phyloP scores from a whole-genome alignment of 2,113 vertebrate genomes.

The Ellobius talpinus region DNA sequence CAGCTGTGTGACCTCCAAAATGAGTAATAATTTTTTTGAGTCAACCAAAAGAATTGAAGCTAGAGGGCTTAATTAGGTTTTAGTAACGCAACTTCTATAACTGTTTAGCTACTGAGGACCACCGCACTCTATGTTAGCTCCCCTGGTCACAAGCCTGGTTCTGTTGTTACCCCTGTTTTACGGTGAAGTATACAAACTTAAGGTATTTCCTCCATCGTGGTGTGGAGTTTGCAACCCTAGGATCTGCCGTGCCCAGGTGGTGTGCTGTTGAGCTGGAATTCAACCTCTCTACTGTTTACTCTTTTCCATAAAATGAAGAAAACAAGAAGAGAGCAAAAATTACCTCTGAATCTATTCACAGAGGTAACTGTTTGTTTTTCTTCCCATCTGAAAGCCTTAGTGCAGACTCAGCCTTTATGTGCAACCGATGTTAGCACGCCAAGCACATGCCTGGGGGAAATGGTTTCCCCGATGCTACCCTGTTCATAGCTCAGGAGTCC shows the following conservation, averaged over 20 bases:
- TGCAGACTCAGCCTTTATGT: not conserved
- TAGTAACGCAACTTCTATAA: not conserved
- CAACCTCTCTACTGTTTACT: no score
- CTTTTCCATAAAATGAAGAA: not conserved
- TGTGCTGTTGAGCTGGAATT: not conserved
- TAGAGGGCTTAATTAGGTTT: not conserved
- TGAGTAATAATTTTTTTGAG: not conserved
- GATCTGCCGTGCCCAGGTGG: not conserved
- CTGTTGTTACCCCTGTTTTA: not conserved
- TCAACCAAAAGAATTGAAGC: not conserved
- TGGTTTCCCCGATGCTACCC: not conserved
- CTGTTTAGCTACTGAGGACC: not conserved
- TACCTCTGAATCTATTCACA: not conserved
- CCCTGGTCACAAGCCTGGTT: rapidly evolving
- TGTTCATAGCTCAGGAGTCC: not conserved
- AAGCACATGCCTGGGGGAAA: not conserved
- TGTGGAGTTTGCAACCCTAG: not conserved
- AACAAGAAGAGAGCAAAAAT: not conserved
- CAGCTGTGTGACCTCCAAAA: not conserved
- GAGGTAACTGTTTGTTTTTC: not conserved
- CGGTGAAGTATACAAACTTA: not conserved
- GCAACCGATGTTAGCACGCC: not conserved
- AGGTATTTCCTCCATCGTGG: not conserved
- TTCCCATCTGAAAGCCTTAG: not conserved
- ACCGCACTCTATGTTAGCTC: not conserved